A percentile compares a stretch with the other conserved stretches of the same genome.
These are phyloP conservation scores for Metellina segmentata DNA, from an alignment of 2,888 invertebrate genomes.

Conservation along the genomic window DNA sequence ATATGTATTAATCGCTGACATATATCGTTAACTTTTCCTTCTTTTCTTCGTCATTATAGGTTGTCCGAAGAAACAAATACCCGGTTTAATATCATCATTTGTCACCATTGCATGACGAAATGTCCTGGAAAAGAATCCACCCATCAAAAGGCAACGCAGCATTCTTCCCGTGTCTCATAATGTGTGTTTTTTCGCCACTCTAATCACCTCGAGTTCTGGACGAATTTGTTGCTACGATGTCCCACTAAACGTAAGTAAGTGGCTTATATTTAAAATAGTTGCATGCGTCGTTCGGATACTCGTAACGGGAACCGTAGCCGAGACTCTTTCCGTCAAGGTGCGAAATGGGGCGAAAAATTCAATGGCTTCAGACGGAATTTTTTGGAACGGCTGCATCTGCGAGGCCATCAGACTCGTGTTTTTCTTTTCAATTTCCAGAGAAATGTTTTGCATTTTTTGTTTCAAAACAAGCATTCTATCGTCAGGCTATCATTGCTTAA, in stretches of 20 bases:
- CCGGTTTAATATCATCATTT: conserved; percentile 48
- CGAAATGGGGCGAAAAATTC: conserved; percentile 55
- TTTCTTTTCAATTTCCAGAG: conserved; percentile 7
- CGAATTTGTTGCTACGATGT: conserved; percentile 33
- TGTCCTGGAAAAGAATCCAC: conserved; percentile 43
- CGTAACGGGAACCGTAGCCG: conserved; percentile 47
- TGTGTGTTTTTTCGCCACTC: conserved; percentile 35
- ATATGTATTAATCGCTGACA: conserved; percentile 48
- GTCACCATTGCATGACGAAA: conserved; percentile 52
- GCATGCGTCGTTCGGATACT: conserved; percentile 52
- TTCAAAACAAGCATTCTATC: background rate
- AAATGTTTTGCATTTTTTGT: background rate
- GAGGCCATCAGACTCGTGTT: conserved; percentile 15
- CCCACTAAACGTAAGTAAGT: conserved; percentile 63
- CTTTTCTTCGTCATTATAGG: conserved; percentile 27
- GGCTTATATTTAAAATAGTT: conserved; percentile 64
- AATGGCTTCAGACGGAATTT: conserved; percentile 50
- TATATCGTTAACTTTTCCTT: conserved; percentile 18
- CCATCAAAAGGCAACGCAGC: conserved; percentile 29
- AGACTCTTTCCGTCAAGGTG: conserved; percentile 24
- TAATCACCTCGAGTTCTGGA: conserved; percentile 17
- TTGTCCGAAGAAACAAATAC: conserved; percentile 17
- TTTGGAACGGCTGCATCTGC: conserved; percentile 10
- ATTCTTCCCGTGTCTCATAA: conserved; percentile 9
- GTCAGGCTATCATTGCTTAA: background rate